These are phyloP conservation scores for Columba janthina DNA, from an alignment of 2,113 vertebrate species.

Conservation along the genomic window DNA sequence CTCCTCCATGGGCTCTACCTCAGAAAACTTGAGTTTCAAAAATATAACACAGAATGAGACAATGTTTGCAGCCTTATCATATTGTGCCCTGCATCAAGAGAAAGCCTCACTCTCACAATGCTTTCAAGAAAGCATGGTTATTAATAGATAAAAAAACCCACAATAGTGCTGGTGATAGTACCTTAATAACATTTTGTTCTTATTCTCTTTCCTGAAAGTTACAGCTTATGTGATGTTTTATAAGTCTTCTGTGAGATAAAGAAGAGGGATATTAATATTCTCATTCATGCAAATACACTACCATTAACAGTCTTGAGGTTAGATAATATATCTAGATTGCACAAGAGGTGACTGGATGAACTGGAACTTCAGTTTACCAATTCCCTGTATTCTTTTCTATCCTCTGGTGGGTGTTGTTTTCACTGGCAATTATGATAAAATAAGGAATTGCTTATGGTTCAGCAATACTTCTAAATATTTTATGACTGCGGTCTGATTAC, in stretches of 20 bases:
- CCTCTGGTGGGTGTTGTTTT: neutral
- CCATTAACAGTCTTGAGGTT: neutral
- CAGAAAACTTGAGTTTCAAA: neutral
- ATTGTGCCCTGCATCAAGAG: neutral
- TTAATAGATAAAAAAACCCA: conserved; percentile 1
- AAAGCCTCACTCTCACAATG: neutral
- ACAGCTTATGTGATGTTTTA: neutral
- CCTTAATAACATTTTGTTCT: neutral
- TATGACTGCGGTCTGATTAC: neutral
- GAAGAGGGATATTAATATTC: neutral
- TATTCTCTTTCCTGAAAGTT: neutral
- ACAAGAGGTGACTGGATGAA: neutral
- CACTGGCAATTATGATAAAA: neutral
- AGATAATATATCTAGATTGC: neutral
- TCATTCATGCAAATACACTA: neutral
- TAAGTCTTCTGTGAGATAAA: neutral
- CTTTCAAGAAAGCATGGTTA: neutral
- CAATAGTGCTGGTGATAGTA: neutral
- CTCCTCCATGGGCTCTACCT: neutral
- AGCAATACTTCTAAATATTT: neutral
- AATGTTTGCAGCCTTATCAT: neutral
- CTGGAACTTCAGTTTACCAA: neutral
- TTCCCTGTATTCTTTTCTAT: neutral
- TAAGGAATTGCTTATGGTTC: neutral
- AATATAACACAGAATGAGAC: neutral